Evolutionary conservation across 2,113 vertebrate species (phyloP), one percentile per base, ranked within the genome.

Genomic region (Larimichthys crocea): DNA sequence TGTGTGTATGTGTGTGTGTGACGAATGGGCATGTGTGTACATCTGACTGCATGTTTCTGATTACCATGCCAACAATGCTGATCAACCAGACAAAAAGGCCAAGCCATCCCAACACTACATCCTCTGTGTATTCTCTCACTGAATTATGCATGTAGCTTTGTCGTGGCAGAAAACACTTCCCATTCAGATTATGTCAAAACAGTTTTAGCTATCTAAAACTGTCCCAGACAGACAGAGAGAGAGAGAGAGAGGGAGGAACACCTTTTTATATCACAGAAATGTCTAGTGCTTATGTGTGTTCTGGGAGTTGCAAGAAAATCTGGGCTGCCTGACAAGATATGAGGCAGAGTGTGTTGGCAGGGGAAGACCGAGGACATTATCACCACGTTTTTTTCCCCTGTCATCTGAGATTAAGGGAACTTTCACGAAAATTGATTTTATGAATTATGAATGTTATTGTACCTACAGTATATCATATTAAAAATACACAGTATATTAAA

Each of bases 81-180:
- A 80, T 74, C 56, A 77, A 31, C 52, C 68, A 76, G 69, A 85
- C 78, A 86, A 83, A 57, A 85, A 84, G 65, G 59, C 74, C 68
- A 53, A 88, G 26, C 46, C 24, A 66, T 17, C 35, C 31, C 50
- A 66, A 65, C n/a, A 55, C 66, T 76, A 80, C 75, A 80, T 82
- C 82, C 73, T 72, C 65, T 5, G 53, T 70, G 80, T 72, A 46
- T 82, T 69, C 40, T 65, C 55, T 79, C 64, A 24, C 57, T 85
- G 85, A 83, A 80, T 88, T 77, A 86, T 86, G 61, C 62, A 86
- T 71, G 44, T 42, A 24, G 73, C 60, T 82, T 57, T 77, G 75
- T 71, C 62, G 79, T 52, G 79, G 49, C n/a, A 17, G 50, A 44
- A 84, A 83, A 67, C 10, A 1, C 15, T 68, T 85, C 64, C 56